These are phyloP conservation scores for Istiophorus platypterus DNA, from an alignment of 2,113 vertebrate genomes.

Conservation along the genomic window DNA sequence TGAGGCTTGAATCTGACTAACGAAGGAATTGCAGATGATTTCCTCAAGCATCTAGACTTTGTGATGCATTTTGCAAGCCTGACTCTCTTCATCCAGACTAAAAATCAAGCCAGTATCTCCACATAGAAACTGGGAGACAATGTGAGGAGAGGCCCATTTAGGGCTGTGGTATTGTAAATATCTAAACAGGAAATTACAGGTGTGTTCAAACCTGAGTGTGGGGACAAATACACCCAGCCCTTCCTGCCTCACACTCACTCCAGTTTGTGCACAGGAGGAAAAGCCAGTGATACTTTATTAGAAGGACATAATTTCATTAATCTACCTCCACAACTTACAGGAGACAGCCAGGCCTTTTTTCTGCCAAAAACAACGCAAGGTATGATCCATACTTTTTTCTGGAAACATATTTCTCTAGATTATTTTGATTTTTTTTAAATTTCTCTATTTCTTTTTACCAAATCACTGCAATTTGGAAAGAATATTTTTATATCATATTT, in stretches of 20 bases:
- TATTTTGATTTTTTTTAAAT: neutral
- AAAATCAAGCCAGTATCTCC: neutral
- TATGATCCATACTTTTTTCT: constrained; percentile 48
- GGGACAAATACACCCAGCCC: constrained; percentile 72
- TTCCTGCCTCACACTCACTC: constrained; percentile 35
- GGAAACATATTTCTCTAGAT: neutral
- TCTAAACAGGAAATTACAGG: constrained; percentile 75
- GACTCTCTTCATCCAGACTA: neutral
- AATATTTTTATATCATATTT: neutral
- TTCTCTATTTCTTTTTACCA: too few relatives aligned
- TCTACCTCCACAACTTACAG: constrained; percentile 35
- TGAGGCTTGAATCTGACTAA: constrained; percentile 7
- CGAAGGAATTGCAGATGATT: neutral
- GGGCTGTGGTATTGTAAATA: constrained; percentile 43
- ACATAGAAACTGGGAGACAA: neutral
- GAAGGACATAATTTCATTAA: constrained; percentile 20
- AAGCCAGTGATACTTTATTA: neutral
- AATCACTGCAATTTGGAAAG: neutral
- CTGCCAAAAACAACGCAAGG: constrained; percentile 49
- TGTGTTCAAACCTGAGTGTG: constrained; percentile 81
- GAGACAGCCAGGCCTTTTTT: constrained; percentile 35
- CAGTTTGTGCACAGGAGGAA: constrained; percentile 26
- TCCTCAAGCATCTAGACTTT: constrained; percentile 5
- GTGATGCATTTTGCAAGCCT: neutral
- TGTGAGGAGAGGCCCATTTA: constrained; percentile 12